Percentiles rank a stretch among this genome's conserved stretches.
These are phyloP conservation scores for Dendrolimus punctatus DNA, from an alignment of 1,140 invertebrate species.

Conservation along the genomic window DNA sequence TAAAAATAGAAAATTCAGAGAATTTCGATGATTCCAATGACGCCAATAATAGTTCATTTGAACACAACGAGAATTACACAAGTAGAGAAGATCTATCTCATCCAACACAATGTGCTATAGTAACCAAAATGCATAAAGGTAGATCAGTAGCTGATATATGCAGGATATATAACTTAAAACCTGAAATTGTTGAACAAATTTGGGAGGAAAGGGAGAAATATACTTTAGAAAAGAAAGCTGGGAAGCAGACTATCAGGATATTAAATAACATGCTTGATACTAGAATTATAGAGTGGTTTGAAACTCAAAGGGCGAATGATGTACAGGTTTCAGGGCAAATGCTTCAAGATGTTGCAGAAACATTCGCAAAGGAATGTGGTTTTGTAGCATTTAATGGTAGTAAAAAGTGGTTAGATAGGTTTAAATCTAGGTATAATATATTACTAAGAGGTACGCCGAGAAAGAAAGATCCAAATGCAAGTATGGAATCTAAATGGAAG, in stretches of 20 bases:
- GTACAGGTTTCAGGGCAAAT: conserved; percentile 23
- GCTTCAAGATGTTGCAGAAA: conserved; percentile 22
- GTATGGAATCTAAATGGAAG: conserved; percentile 22
- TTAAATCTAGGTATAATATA: conserved; percentile 26
- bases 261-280: conserved; percentile 23
- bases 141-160: conserved; percentile 18
- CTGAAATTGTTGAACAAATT: conserved; percentile 23
- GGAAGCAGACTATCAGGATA: conserved; percentile 13
- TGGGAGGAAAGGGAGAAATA: conserved; percentile 29
- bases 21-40: conserved; percentile 8
- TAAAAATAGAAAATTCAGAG: no score
- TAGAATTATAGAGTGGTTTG: conserved; percentile 22
- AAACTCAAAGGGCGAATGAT: conserved; percentile 15
- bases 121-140: conserved; percentile 27
- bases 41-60: conserved; percentile 4
- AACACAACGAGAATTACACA: conserved; percentile 6
- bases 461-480: conserved; percentile 18
- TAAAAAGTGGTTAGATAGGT: conserved; percentile 27
- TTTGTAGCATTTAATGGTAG: conserved; percentile 26
- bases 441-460: conserved; percentile 14
- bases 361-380: conserved; percentile 21
- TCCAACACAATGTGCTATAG: conserved; percentile 21
- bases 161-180: conserved; percentile 19
- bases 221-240: conserved; percentile 17
- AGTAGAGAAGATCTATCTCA: conserved; percentile 18